Base-by-base conservation (phyloP, 2,113 vertebrate genomes). In the Arothron firmamentum region DNA sequence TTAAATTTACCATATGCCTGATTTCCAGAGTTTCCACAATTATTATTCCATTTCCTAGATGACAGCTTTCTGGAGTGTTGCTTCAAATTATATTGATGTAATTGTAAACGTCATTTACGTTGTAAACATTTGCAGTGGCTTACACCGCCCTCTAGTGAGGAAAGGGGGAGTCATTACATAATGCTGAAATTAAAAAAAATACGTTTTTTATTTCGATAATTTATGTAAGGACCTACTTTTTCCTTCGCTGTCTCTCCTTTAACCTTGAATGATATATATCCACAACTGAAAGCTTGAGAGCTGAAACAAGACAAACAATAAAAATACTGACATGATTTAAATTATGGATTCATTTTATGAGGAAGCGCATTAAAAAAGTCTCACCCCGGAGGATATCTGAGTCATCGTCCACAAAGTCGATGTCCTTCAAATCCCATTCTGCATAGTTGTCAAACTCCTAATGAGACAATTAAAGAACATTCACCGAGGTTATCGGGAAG, bases 371-470 rank as follows among this genome's bases (percentile, higher is more conserved):
- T 4, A 7, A 4, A 48, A 38, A n/a, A 20, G 3, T 90, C 93
- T 88, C 89, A 98, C 97, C 90, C 38, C 93, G 96, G 70, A 98
- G 89, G 85, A 99, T 91, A 69, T 99, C 97, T 8, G 97, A 98
- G 86, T 99, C 97, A 75, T 99, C 97, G 78, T 98, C 97, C 67
- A 98, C 96, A 93, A 99, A 99, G 86, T 99, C 96, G 28, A 99
- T 98, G 78, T 99, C 97, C 88, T 97, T 98, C 87, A 99, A 88
- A 88, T 99, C 97, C 97, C 97, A 99, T 82, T 99, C 97, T 20
- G 96, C 97, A 12, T 98, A 99, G 90, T 98, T 99, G 90, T 99
- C 97, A 87, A 99, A 99, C 79, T 99, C 97, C 97, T 98, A 58
- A n/a, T 17, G 46, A 48, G 52, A 75, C 11, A 63, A 16, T 34